phyloP scores from a whole-genome alignment of 2,888 invertebrate species.

The Acleris holmiana region DNA sequence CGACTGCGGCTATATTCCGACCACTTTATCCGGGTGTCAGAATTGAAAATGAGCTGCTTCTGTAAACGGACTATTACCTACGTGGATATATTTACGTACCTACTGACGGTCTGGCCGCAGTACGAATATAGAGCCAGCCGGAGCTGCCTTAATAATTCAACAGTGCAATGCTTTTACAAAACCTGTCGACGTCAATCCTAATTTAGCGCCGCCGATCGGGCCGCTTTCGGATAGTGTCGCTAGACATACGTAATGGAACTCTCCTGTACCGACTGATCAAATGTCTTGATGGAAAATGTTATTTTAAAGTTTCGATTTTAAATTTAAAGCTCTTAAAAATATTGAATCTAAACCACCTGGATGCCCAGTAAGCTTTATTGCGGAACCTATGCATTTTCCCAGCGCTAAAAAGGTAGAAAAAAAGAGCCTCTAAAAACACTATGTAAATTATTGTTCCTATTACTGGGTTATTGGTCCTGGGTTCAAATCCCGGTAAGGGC shows the following conservation, averaged over 20 bases:
- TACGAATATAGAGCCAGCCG: conserved; percentile 77
- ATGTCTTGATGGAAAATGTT: conserved; percentile 15
- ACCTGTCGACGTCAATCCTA: conserved; percentile 83
- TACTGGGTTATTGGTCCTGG: no score
- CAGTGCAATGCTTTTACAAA: conserved; percentile 85
- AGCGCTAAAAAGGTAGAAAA: no score
- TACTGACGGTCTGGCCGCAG: conserved; percentile 61
- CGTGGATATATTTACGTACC: conserved; percentile 51
- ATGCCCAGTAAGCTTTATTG: no score
- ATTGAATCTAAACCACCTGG: neutral
- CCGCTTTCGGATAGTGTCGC: conserved; percentile 79
- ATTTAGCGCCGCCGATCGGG: conserved; percentile 78
- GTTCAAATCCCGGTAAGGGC: no score
- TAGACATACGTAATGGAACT: conserved; percentile 80
- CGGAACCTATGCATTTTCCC: no score
- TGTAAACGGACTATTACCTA: conserved; percentile 69
- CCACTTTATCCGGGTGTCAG: conserved; percentile 78
- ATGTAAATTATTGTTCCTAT: no score
- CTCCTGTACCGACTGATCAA: conserved; percentile 60
- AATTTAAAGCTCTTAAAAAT: conserved; percentile 10
- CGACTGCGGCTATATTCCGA: conserved; percentile 62
- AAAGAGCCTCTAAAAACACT: no score
- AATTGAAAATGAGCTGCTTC: conserved; percentile 77
- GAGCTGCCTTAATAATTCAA: conserved; percentile 83
- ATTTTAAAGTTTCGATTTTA: conserved; percentile 5